phyloP scores from a whole-genome alignment of 2,888 invertebrate genomes.

The Caenorhabditis afra region DNA sequence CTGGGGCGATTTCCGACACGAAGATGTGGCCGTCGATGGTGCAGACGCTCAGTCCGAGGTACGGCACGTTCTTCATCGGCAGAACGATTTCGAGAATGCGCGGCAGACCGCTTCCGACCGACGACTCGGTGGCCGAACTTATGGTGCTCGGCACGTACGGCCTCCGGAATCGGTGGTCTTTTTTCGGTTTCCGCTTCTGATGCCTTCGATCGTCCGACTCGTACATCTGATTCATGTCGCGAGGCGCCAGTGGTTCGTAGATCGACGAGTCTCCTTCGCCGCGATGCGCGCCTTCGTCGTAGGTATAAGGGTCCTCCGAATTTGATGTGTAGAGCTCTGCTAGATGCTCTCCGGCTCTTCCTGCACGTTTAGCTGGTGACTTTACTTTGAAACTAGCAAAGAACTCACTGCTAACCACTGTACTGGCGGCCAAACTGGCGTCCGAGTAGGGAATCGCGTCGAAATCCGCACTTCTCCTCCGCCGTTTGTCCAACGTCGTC shows the following conservation, averaged over 20 bases:
- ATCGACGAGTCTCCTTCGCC: conserved; percentile 59
- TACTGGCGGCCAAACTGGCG: conserved; percentile 51
- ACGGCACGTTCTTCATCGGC: conserved; percentile 66
- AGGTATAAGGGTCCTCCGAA: conserved; percentile 75
- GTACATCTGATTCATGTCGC: conserved; percentile 55
- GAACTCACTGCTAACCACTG: conserved; percentile 49
- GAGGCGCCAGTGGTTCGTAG: conserved; percentile 58
- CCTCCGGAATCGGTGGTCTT: conserved; percentile 67
- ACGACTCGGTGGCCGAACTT: conserved; percentile 76
- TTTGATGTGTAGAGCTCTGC: conserved; percentile 74
- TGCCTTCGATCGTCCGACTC: conserved; percentile 39
- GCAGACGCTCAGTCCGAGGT: conserved; percentile 74
- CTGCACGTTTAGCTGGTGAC: no score
- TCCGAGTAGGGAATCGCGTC: conserved; percentile 59
- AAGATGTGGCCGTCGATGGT: conserved; percentile 75
- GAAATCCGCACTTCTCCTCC: conserved; percentile 60
- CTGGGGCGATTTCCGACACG: conserved; percentile 70
- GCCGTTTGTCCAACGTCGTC: conserved; percentile 36
- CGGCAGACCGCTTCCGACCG: conserved; percentile 69
- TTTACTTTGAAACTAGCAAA: no score
- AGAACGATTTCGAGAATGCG: conserved; percentile 74
- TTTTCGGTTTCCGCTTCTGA: conserved; percentile 63
- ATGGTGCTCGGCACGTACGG: conserved; percentile 78
- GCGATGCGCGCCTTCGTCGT: conserved; percentile 62
- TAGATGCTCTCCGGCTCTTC: conserved; percentile 77